Base-by-base conservation (phyloP, 1,140 invertebrate species). In the Schlechtendalia chinensis region DNA sequence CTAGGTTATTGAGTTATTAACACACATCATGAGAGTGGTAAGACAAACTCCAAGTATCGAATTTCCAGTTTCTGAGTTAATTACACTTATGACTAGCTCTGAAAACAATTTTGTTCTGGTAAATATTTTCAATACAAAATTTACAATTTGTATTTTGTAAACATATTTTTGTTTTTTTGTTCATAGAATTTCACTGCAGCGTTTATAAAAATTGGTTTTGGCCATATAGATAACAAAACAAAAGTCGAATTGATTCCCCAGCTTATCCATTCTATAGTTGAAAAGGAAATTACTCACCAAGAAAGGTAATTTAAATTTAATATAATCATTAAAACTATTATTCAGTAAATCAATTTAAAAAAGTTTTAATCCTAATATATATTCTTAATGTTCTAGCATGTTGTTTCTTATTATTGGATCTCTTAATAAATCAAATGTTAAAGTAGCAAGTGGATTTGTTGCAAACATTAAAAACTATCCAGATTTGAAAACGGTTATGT, bases 101-200 rank as follows among this genome's bases (percentile, higher is more conserved):
- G 90, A 91, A 11, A 93, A 92, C 83, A 91, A 92, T 72, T 95
- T 96, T 88, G 91, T 95, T 79, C 93, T 91, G 84, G 93, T 94
- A 89, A 89, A n/a, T 54, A 45, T 81, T 11, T 22, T 58, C 71
- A 65, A 39, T 75, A 50, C 17, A 5, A 16, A 39, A 24, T 6
- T 5, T 56, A 8, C 22, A 56, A 58, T 58, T 58, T 22, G 8
- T 58, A 58, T 58, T 22, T 59, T 12, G 22, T 27, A 12, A 50
- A 24, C 1, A 50, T n/a, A n/a, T 27, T 50, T 11, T 24, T 50
- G 11, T 50, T 69, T 80, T 84, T 83, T 85, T 82, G 84, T 82
- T 89, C 91, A 32, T 87, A 96, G 91, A 98, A 98, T 87, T 97
- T 98, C 85, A 92, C 94, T 61, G 94, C 97, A 77, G 95, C 97